These are phyloP conservation scores for Smittia sp. DNA, from an alignment of 2,888 invertebrate species.

Conservation along the genomic window DNA sequence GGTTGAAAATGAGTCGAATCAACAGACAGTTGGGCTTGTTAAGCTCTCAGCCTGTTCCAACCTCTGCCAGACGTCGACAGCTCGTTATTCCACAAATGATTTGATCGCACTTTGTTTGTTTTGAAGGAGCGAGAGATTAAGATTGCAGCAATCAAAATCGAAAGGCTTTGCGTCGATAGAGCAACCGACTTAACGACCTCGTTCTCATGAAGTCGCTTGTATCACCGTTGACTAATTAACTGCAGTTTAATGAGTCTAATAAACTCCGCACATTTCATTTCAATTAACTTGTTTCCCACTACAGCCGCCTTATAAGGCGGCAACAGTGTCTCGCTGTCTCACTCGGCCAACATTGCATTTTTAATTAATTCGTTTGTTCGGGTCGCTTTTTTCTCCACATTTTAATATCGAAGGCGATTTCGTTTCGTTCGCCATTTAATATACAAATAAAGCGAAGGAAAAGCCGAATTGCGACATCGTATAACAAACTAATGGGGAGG, in stretches of 20 bases:
- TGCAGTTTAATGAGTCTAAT: slow-evolving; percentile 12
- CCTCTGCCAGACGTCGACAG: too few relatives aligned
- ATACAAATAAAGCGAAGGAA: slow-evolving; percentile 6
- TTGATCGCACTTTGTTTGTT: too few relatives aligned
- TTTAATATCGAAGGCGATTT: slow-evolving; percentile 33
- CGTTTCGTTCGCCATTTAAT: slow-evolving; percentile 38
- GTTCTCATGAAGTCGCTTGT: slow-evolving; percentile 1
- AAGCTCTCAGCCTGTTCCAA: too few relatives aligned
- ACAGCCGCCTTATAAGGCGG: slow-evolving; percentile 21
- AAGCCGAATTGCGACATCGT: slow-evolving; percentile 3
- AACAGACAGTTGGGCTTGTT: too few relatives aligned
- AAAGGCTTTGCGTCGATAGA: too few relatives aligned
- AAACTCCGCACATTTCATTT: slow-evolving; percentile 24
- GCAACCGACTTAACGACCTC: background rate
- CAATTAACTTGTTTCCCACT: slow-evolving; percentile 27
- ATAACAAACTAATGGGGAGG: background rate
- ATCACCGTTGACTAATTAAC: slow-evolving; percentile 11
- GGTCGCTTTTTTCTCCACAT: slow-evolving; percentile 15
- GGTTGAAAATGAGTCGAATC: too few relatives aligned
- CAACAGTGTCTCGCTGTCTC: background rate
- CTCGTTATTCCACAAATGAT: too few relatives aligned
- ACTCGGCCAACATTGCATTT: slow-evolving; percentile 35
- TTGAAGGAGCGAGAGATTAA: too few relatives aligned
- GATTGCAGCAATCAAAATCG: too few relatives aligned
- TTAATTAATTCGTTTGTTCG: slow-evolving; percentile 37